These are phyloP conservation scores for Lithosia quadra DNA, from an alignment of 2,888 invertebrate genomes.

Conservation along the genomic window DNA sequence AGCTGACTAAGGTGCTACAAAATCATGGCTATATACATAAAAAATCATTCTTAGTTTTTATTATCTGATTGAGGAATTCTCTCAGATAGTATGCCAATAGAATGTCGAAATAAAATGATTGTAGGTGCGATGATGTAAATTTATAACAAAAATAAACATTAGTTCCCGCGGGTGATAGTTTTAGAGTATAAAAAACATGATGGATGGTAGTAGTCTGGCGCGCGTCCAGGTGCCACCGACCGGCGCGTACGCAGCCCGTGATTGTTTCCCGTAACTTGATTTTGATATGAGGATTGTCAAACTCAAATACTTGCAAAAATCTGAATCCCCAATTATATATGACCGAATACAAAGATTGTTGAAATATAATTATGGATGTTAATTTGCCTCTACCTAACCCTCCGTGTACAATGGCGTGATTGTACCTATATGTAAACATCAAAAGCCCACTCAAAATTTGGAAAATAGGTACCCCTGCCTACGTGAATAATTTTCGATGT, in stretches of 20 bases:
- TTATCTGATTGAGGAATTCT: conserved; percentile 13
- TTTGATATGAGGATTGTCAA: not conserved
- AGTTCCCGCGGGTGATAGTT: conserved; percentile 27
- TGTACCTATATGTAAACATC: not conserved
- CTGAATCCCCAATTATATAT: too few relatives aligned
- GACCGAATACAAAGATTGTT: too few relatives aligned
- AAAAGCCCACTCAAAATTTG: not conserved
- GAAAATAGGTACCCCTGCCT: not conserved
- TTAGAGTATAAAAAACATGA: conserved; percentile 44
- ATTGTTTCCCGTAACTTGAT: not conserved
- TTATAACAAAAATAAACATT: conserved; percentile 51
- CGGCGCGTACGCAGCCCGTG: not conserved
- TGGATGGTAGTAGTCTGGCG: conserved; percentile 41
- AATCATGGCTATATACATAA: not conserved
- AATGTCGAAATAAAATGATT: conserved; percentile 31
- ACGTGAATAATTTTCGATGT: not conserved
- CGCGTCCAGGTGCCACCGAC: conserved; percentile 36
- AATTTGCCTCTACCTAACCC: too few relatives aligned
- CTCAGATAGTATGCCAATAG: conserved; percentile 25
- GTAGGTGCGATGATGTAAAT: conserved; percentile 47
- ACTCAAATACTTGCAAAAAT: not conserved
- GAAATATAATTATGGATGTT: too few relatives aligned
- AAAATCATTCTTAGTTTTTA: not conserved
- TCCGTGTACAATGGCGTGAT: too few relatives aligned
- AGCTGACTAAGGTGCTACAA: too few relatives aligned